Conservation (phyloP, 2,888 invertebrate species). For the Acrobeloides nanus region DNA sequence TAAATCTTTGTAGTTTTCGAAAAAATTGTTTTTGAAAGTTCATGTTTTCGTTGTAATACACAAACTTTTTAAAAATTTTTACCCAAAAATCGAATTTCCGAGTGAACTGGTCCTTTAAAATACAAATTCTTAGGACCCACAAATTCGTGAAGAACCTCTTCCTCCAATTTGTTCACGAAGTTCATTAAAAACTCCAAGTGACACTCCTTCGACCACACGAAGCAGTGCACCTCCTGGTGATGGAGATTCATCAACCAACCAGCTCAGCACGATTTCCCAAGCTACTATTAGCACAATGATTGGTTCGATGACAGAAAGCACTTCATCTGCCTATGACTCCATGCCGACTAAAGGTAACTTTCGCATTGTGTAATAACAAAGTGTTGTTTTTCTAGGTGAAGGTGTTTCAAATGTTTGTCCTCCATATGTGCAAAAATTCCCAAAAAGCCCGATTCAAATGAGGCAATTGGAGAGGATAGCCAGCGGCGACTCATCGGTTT, state of each 20-base stretch:
- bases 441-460: neutral
- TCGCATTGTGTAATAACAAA: too few relatives aligned
- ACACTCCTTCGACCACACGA: slow-evolving; percentile 19
- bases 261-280: slow-evolving; percentile 24
- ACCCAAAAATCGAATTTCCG: too few relatives aligned
- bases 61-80: too few relatives aligned
- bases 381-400: too few relatives aligned
- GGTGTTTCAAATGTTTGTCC: slow-evolving; percentile 31
- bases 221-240: slow-evolving; percentile 13
- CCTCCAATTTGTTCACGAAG: slow-evolving; percentile 22
- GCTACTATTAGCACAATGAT: slow-evolving; percentile 22
- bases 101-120: neutral
- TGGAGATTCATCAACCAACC: slow-evolving; percentile 13
- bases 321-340: slow-evolving; percentile 21
- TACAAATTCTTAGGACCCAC: slow-evolving; percentile 5
- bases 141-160: slow-evolving; percentile 15
- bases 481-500: slow-evolving; percentile 10
- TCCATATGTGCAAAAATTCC: slow-evolving; percentile 17
- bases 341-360: slow-evolving; percentile 31
- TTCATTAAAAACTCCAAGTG: slow-evolving; percentile 16
- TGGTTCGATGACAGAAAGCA: slow-evolving; percentile 6
- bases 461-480: neutral
- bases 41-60: too few relatives aligned
- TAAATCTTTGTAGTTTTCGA: too few relatives aligned
- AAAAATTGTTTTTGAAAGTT: too few relatives aligned